Evolutionary conservation across 2,113 vertebrate genomes (phyloP).

Genomic region (Halichoerus grypus): DNA sequence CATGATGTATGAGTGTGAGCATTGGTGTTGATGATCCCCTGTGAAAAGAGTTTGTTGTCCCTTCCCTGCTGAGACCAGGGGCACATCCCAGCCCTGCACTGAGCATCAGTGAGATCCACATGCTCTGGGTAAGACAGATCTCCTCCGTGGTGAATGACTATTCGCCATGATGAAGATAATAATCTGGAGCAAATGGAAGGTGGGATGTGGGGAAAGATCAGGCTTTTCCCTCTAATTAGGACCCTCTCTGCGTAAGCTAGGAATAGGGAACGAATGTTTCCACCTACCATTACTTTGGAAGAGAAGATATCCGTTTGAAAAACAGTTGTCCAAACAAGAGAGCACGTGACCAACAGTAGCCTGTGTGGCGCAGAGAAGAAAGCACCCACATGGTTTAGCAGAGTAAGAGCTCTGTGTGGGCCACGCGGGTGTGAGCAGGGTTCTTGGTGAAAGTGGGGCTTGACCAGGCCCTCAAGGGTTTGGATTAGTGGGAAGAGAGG

Average conservation of each 20-base stretch:
- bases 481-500: not conserved
- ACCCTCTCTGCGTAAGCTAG: not conserved
- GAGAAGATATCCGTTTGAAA: not conserved
- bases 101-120: not conserved
- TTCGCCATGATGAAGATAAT: not conserved
- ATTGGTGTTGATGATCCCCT: not conserved
- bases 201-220: not conserved
- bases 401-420: no score
- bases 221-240: not conserved
- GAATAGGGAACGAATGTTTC: not conserved
- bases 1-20: not conserved
- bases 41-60: not conserved
- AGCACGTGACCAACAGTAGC: not conserved
- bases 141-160: not conserved
- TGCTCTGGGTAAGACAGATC: not conserved
- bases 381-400: not conserved
- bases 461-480: not conserved
- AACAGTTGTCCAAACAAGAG: not conserved
- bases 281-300: not conserved
- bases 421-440: not conserved
- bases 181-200: not conserved
- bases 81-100: fast-evolving
- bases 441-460: not conserved
- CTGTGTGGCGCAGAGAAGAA: no score
- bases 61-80: not conserved